A percentile compares a stretch with the other conserved stretches of the same genome.
Conservation (phyloP, 2,888 invertebrate genomes). For the Drosophila cracens region DNA sequence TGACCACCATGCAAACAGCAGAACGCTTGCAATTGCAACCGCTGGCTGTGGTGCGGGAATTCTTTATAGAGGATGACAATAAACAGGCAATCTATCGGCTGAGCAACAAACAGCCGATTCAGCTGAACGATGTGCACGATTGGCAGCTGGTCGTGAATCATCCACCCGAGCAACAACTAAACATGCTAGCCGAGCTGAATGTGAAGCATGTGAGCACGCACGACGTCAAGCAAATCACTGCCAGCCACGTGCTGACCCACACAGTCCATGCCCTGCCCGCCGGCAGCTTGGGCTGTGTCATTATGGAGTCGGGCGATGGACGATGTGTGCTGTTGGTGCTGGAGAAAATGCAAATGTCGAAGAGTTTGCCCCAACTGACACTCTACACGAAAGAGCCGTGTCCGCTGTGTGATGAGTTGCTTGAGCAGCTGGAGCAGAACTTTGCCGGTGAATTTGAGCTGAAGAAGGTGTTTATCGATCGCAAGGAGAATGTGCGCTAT, state of each 20-base stretch:
- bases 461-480: constrained; percentile 91
- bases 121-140: constrained; percentile 94
- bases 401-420: constrained; percentile 92
- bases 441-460: constrained; percentile 88
- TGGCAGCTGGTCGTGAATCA: constrained; percentile 87
- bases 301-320: constrained; percentile 98
- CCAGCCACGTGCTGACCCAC: constrained; percentile 96
- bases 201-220: constrained; percentile 94
- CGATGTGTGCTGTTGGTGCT: constrained; percentile 97
- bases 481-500: constrained; percentile 90
- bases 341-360: constrained; percentile 90
- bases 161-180: constrained; percentile 94
- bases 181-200: constrained; percentile 89
- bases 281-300: constrained; percentile 95
- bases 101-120: constrained; percentile 87
- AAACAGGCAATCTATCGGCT: constrained; percentile 37
- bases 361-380: constrained; percentile 87
- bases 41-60: constrained; percentile 61
- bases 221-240: constrained; percentile 99
- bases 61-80: constrained; percentile 41
- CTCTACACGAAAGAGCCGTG: constrained; percentile 94
- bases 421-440: constrained; percentile 87
- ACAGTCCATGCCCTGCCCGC: constrained; percentile 94
- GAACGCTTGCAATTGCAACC: constrained; percentile 69
- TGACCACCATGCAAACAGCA: constrained; percentile 92